These are phyloP conservation scores for Lophochroa leadbeateri DNA, from an alignment of 2,113 vertebrate genomes.

Conservation along the genomic window DNA sequence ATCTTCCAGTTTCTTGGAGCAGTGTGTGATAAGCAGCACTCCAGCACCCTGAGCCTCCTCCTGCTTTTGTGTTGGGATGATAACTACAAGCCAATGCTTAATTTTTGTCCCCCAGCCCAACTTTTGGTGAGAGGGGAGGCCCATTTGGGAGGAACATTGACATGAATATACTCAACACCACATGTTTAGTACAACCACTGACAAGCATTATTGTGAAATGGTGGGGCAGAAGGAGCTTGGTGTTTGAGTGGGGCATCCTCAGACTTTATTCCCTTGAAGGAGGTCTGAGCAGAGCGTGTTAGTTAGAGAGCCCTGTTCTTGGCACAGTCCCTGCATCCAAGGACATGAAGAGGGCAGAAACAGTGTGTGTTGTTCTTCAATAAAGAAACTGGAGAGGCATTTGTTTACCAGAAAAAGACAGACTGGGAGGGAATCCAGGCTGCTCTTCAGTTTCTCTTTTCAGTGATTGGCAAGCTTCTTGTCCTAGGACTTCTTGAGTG, in stretches of 20 bases:
- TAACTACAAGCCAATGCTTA: not conserved
- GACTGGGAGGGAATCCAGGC: conserved; percentile 1
- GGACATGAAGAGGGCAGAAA: not conserved
- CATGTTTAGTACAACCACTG: not conserved
- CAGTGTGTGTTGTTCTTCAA: not conserved
- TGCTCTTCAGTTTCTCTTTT: not conserved
- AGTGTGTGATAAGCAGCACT: not conserved
- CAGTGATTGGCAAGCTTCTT: not conserved
- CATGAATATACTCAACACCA: accelerated
- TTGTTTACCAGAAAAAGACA: not conserved
- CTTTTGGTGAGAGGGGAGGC: not conserved
- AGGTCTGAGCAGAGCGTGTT: not conserved
- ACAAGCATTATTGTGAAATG: not conserved
- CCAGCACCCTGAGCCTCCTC: not conserved
- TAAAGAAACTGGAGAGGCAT: not conserved
- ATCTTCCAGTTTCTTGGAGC: not conserved
- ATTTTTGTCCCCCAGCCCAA: not conserved
- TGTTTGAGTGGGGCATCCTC: not conserved
- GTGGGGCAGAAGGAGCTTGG: not conserved
- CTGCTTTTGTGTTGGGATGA: not conserved
- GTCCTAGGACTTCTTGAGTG: not conserved
- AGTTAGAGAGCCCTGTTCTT: not conserved
- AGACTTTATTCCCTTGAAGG: not conserved
- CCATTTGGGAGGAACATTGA: not conserved
- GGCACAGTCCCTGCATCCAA: not conserved